Evolutionary conservation across 2,113 vertebrate species (phyloP).

Genomic region (Pleuronectes platessa): DNA sequence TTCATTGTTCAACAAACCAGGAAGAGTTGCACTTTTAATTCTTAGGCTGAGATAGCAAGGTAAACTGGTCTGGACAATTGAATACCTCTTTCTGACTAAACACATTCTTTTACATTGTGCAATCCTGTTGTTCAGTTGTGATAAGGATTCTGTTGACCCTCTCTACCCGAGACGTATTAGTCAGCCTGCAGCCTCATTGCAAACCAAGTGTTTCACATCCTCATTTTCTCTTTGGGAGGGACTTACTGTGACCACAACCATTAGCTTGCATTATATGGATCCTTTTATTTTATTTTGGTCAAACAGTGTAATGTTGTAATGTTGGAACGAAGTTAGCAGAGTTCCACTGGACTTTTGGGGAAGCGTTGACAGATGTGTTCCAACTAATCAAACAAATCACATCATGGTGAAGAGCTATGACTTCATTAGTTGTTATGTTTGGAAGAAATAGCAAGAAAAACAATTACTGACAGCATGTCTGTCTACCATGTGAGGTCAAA

Average conservation of each 20-base stretch:
- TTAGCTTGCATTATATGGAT: background rate
- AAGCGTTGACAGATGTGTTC: background rate
- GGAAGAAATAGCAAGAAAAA: background rate
- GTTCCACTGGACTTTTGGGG: too few relatives aligned
- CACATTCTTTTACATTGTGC: background rate
- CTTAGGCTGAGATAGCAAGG: background rate
- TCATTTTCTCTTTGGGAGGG: slow-evolving; percentile 36
- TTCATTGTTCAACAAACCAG: slow-evolving; percentile 41
- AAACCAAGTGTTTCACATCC: slow-evolving; percentile 56
- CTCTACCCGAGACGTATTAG: background rate
- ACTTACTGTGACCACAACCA: background rate
- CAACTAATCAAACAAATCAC: background rate
- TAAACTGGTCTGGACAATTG: background rate
- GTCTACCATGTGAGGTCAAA: background rate
- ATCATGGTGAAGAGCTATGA: background rate
- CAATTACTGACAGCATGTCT: too few relatives aligned
- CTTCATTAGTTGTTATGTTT: background rate
- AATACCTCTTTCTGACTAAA: background rate
- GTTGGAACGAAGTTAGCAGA: background rate
- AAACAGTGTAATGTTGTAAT: background rate
- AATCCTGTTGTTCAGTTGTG: background rate
- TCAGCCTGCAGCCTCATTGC: background rate
- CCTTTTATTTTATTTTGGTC: background rate
- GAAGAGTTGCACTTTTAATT: slow-evolving; percentile 17
- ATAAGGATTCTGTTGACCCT: background rate